These are phyloP conservation scores for Neolamprologus devosi DNA, from an alignment of 2,113 vertebrate genomes.

Conservation along the genomic window DNA sequence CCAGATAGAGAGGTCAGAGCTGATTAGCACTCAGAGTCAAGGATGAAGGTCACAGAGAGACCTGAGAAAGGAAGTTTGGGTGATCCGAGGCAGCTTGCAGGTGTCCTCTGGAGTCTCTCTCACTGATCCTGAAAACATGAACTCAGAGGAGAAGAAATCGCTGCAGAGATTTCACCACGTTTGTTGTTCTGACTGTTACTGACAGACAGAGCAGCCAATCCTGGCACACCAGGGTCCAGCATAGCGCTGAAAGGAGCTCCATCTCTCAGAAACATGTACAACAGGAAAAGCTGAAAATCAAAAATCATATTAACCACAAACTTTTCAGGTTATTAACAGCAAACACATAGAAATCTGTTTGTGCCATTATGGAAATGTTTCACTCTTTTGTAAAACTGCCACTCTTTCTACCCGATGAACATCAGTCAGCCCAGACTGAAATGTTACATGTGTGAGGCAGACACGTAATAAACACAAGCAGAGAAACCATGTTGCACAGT, in stretches of 20 bases:
- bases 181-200: not conserved
- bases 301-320: not conserved
- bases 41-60: not conserved
- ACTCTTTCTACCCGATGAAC: not conserved
- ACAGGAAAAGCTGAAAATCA: not conserved
- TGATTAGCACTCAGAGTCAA: not conserved
- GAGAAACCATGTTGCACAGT: not conserved
- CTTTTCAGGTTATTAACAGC: not conserved
- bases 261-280: not conserved
- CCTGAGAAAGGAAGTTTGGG: not conserved
- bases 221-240: not conserved
- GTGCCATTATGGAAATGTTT: not conserved
- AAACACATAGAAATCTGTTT: not conserved
- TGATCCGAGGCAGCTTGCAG: not conserved
- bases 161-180: not conserved
- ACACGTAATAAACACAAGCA: not conserved
- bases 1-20: not conserved
- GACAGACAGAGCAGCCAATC: not conserved
- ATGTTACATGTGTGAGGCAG: not conserved
- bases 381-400: rapidly evolving
- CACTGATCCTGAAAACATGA: not conserved
- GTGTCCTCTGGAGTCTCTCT: not conserved
- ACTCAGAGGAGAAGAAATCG: not conserved
- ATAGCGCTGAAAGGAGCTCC: not conserved
- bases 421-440: not conserved